Base-by-base conservation (phyloP, 2,113 vertebrate species). In the Uria aalge region DNA sequence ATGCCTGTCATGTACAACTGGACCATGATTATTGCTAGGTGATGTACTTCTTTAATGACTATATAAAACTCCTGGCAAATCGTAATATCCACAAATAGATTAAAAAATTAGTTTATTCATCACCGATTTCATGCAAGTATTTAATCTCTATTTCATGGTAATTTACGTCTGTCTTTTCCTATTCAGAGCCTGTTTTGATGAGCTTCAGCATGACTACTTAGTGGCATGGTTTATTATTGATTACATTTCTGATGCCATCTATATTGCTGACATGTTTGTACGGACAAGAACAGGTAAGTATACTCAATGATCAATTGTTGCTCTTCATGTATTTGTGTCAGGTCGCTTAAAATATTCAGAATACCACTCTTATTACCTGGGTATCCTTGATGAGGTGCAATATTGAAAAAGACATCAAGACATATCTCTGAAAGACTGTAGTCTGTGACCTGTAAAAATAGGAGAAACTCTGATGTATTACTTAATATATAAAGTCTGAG, bases 1-100 rank as follows among this genome's bases (percentile, higher is more conserved):
- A 75, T 99, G 93, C 99, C 99, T 27, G 99, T 99, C 73, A 99
- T 99, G 99, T 99, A 99, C 97, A 99, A 99, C 98, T 99, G 99
- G 99, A 99, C 99, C 43, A 98, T 99, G 97, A 97, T 99, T 88
- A 99, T 99, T 41, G 99, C 99, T 93, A 99, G 99, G 99, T 99
- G 95, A 95, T 67, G 62, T 94, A 76, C 9, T 79, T 38, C 11
- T 94, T 91, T 57, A 73, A 55, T 52, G 41, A 75, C 22, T 68
- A 24, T 4, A 67, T 20, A 79, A n/a, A 92, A 74, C 30, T 73
- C 76, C 30, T 50, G 41, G 26, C 48, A 88, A 92, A 82, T 29
- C 1, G 0, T 47, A 55, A 40, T 53, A 53, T 22, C 9, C 21
- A 8, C 50, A 36, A 75, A n/a, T 27, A 82, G n/a, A 72, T 52